Evolutionary conservation across 2,113 vertebrate genomes (phyloP).

Genomic region (Colinus virginianus): DNA sequence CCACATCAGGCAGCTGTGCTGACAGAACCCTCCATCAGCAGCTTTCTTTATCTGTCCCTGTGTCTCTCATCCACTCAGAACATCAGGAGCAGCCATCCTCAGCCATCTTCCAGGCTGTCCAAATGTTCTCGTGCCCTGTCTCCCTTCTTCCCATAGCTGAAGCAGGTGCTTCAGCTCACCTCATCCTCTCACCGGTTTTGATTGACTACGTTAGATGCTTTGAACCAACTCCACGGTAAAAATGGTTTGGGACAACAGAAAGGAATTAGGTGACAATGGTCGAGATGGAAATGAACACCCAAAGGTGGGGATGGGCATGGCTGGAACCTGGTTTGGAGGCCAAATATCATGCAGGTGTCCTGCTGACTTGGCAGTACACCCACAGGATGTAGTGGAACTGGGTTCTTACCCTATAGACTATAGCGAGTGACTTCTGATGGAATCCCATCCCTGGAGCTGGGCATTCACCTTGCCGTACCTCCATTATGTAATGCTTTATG

Average conservation of each 20-base stretch:
- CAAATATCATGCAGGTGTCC: background rate
- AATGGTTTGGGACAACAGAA: background rate
- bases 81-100: background rate
- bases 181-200: background rate
- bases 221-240: background rate
- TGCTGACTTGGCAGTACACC: background rate
- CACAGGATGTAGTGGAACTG: background rate
- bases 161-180: background rate
- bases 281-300: background rate
- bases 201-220: background rate
- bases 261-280: background rate
- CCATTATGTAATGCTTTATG: background rate
- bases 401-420: background rate
- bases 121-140: background rate
- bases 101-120: background rate
- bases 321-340: background rate
- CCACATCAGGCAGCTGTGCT: accelerated
- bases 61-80: background rate
- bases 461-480: background rate
- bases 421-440: accelerated
- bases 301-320: background rate
- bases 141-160: background rate
- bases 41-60: background rate
- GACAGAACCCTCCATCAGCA: background rate
- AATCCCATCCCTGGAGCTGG: background rate